Evolutionary conservation across 53 echinoderm and acorn worm genomes (phyloP), one percentile per base, ranked within the genome.

Genomic region (Holothuria leucospilota): DNA sequence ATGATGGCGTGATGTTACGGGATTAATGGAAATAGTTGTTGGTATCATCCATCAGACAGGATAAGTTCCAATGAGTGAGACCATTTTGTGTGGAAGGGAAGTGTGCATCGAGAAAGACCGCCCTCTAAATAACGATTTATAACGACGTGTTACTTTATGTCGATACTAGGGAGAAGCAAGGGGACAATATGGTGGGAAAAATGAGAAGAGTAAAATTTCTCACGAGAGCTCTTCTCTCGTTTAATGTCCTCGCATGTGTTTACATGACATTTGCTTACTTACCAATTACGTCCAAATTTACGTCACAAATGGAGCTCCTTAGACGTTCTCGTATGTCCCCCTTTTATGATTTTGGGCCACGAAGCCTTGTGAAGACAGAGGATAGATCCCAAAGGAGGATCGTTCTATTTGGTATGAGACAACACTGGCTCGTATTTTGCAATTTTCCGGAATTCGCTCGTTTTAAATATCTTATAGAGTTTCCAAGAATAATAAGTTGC

Each of bases 201-300:
- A 89, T 51, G 63, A 52, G 65, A 69, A 62, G 29, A 29, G n/a
- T 85, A 56, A 66, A 85, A 77, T 13, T 77, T 78, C 6, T 89
- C 84, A 20, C 89, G 34, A 59, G 80, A 60, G 13, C 24, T 59
- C 56, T 80, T 15, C 59, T 80, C 59, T 59, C 38, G 8, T 60
- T 58, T 80, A 80, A 80, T 61, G 53, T 29, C 56, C 16, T 80
- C 13, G 80, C 30, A 20, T 80, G 56, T 38, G 2, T 80, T 34
- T 80, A 59, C 29, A 80, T 80, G 23, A 60, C 80, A 10, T 60
- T 80, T 21, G 6, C 59, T 18, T 80, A 80, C 29, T 24, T 80
- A 15, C 80, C 80, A 27, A 27, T 59, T 9, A 14, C 60, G 20
- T 1, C 29, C 8, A 13, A 61, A 20, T 14, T 61, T 20, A 29